Percentiles rank a stretch among this genome's conserved stretches.
Evolutionary conservation across 2,113 vertebrate genomes (phyloP).

Genomic region (Hyla sarda): DNA sequence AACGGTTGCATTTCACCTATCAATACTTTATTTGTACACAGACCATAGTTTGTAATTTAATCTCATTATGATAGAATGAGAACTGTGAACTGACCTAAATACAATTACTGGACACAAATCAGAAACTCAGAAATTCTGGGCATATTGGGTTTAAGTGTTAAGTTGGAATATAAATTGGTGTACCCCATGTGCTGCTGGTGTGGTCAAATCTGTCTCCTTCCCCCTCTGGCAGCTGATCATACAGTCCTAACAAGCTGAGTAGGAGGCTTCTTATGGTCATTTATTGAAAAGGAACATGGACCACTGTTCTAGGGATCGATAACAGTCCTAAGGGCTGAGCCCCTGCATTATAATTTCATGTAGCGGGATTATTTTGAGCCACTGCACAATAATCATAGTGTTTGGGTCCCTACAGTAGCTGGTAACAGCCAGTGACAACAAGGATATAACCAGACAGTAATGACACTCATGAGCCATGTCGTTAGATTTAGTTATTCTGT

Average conservation of each 20-base stretch:
- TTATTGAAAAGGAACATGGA: too few species aligned
- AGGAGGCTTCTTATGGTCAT: too few species aligned
- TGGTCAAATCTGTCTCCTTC: not conserved
- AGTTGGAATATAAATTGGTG: too few species aligned
- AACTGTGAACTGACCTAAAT: not conserved
- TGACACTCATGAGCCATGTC: not conserved
- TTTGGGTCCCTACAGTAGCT: not conserved
- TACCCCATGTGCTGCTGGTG: not conserved
- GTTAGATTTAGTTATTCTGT: too few species aligned
- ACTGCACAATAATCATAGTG: not conserved
- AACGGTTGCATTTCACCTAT: slow-evolving; percentile 5
- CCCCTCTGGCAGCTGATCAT: too few species aligned
- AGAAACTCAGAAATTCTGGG: too few species aligned
- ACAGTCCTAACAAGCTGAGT: too few species aligned
- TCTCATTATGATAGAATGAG: not conserved
- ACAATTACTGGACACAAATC: not conserved
- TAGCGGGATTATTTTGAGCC: not conserved
- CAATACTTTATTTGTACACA: slow-evolving; percentile 16
- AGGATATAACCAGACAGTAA: not conserved
- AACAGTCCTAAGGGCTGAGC: too few species aligned
- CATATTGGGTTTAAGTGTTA: too few species aligned
- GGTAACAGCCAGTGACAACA: not conserved
- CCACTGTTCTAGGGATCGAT: too few species aligned
- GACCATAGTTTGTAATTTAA: not conserved
- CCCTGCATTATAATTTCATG: not conserved